phyloP scores from a whole-genome alignment of 1,140 invertebrate species.

The Hylyphantes graminicola region DNA sequence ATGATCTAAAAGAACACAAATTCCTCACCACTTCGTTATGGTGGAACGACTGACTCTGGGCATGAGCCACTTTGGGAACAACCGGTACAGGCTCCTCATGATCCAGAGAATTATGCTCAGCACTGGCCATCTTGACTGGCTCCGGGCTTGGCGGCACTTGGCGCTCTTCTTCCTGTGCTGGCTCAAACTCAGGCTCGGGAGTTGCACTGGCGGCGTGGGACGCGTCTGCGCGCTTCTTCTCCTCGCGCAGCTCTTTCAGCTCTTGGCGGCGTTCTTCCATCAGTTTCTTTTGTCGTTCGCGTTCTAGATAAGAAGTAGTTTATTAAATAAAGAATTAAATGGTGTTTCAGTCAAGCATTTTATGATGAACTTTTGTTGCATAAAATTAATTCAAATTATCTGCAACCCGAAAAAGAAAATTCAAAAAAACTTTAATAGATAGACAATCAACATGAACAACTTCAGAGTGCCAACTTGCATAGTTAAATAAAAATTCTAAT shows the following conservation, averaged over 20 bases:
- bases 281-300: conserved; percentile 79
- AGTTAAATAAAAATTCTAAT: too few species aligned
- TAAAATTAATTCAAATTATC: too few species aligned
- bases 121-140: conserved; percentile 29
- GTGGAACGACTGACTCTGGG: conserved; percentile 84
- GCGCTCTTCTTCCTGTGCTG: conserved; percentile 72
- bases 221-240: conserved; percentile 74
- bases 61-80: conserved; percentile 77
- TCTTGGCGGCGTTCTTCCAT: conserved; percentile 86
- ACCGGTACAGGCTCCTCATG: conserved; percentile 57
- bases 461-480: too few species aligned
- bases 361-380: too few species aligned
- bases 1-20: too few species aligned
- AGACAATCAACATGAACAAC: too few species aligned
- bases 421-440: too few species aligned
- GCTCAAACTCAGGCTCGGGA: conserved; percentile 66
- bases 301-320: conserved; percentile 69
- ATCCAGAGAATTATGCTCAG: conserved; percentile 60
- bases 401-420: too few species aligned
- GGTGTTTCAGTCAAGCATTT: too few species aligned
- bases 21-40: conserved; percentile 83
- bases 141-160: conserved; percentile 28
- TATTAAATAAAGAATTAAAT: neutral
- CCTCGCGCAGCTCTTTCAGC: conserved; percentile 81
- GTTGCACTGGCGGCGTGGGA: conserved; percentile 65